Percentiles rank a stretch among this genome's conserved stretches.
Conservation (phyloP, 2,113 vertebrate species). For the Poecilia latipinna region DNA sequence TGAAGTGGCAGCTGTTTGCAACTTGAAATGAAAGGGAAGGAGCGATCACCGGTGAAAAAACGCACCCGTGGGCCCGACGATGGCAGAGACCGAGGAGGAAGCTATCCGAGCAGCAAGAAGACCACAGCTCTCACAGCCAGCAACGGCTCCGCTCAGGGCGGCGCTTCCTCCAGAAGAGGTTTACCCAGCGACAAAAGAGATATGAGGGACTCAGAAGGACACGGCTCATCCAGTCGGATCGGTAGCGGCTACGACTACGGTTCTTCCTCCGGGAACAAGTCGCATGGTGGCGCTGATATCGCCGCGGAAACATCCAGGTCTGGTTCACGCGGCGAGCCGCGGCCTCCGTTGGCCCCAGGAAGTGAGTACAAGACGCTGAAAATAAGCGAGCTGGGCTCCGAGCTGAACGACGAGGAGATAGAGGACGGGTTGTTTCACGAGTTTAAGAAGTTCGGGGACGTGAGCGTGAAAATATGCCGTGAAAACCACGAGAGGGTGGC, state of each 20-base stretch:
- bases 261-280: slow-evolving; percentile 36
- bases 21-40: slow-evolving; percentile 91
- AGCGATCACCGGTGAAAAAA: slow-evolving; percentile 93
- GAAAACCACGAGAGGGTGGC: slow-evolving; percentile 91
- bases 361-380: slow-evolving; percentile 95
- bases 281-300: slow-evolving; percentile 61
- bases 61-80: slow-evolving; percentile 88
- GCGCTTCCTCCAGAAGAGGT: slow-evolving; percentile 77
- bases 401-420: slow-evolving; percentile 93
- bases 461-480: slow-evolving; percentile 94
- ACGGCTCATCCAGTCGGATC: slow-evolving; percentile 79
- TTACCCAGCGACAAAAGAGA: slow-evolving; percentile 85
- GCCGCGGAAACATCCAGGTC: slow-evolving; percentile 62
- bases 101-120: slow-evolving; percentile 85
- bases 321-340: slow-evolving; percentile 75
- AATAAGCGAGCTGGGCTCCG: slow-evolving; percentile 93
- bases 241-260: slow-evolving; percentile 79
- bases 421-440: slow-evolving; percentile 97
- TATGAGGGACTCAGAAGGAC: slow-evolving; percentile 81
- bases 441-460: slow-evolving; percentile 95
- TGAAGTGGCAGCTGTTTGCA: neutral
- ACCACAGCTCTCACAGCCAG: slow-evolving; percentile 69
- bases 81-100: slow-evolving; percentile 83
- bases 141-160: slow-evolving; percentile 77
- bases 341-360: slow-evolving; percentile 69